Base-by-base conservation (phyloP, 2,888 invertebrate genomes). In the Limnephilus auricula region DNA sequence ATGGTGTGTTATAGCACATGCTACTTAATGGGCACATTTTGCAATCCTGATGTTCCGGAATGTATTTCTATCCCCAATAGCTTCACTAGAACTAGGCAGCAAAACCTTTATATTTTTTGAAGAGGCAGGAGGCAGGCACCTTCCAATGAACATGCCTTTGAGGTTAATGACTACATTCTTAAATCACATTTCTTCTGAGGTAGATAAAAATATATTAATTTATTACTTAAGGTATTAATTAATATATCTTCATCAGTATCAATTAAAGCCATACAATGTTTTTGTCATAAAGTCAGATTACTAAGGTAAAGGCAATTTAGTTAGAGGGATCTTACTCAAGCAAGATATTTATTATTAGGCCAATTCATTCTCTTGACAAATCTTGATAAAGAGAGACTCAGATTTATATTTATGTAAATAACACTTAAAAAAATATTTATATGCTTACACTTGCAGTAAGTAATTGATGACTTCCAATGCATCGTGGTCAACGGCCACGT, bases 401-500 rank as follows among this genome's bases (percentile, higher is more conserved):
- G 45, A 15, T 13, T 45, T 45, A 45, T 45, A 45, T 65, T 25
- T 25, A 65, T 25, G 6, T 18, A 65, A 25, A 3, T 18, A 50
- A 50, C 2, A 15, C 4, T 13, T 50, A 25, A 2, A 5, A 25
- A 31, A 30, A 13, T 83, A 85, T 85, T 13, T 1, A 79, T 93
- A 95, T n/a, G n/a, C 97, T 97, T 95, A 98, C 98, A 97, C 96
- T 94, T 97, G 96, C 88, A 98, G 94, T 88, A 99, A 95, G 94
- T 97, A 98, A 93, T 97, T 97, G 31, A 98, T 95, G 0, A 97
- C 97, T 85, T 97, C 97, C 80, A 97, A 94, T 2, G 98, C 96
- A 93, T 97, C 97, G 93, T 96, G 96, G 94, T 98, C 97, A 0
- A 98, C 97, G 0, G 98, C 98, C 30, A 97, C 95, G 94, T 98